Evolutionary conservation across 2,888 invertebrate genomes (phyloP), one percentile per base, ranked within the genome.

Genomic region (Dynastes tityus): DNA sequence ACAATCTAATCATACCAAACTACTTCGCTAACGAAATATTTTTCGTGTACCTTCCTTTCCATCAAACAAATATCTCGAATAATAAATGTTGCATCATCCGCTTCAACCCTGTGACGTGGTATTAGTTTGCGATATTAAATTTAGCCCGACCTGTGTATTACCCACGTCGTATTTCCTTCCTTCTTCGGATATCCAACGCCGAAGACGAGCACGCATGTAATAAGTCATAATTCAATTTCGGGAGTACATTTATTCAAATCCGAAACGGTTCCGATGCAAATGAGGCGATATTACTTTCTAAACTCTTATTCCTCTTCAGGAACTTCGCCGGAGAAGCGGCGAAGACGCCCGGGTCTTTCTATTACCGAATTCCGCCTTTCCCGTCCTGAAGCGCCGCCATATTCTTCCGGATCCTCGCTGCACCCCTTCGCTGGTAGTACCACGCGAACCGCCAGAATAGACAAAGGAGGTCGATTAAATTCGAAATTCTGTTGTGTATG

Each of bases 211-310:
- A 67, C 45, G 45, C 16, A 67, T 49, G 49, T 49, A 67, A 67
- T 45, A 67, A 67, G 45, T 67, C 67, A 27, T 67, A 67, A 67
- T 49, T 67, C 49, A 67, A 67, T 67, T 67, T 67, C 49, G 67
- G 8, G 45, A 67, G 67, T 67, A 67, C 67, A 73, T 73, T 73
- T 73, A 73, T 73, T 73, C 73, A 40, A 73, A 58, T 73, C 58
- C 55, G 37, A 58, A 37, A 37, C 58, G 58, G 73, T 22, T 55
- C 58, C 58, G 40, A 73, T 73, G 55, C 51, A 73, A 73, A 73
- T 73, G 58, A 58, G 40, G 73, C 58, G 40, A 73, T 73, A 58
- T 73, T 58, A 73, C 73, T 73, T 73, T 73, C 73, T 73, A 73
- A 73, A 73, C 73, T 73, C 40, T 58, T 58, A 73, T 58, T 73